Conservation (phyloP, 1,140 invertebrate genomes). For the Stegodyphus dumicola region DNA sequence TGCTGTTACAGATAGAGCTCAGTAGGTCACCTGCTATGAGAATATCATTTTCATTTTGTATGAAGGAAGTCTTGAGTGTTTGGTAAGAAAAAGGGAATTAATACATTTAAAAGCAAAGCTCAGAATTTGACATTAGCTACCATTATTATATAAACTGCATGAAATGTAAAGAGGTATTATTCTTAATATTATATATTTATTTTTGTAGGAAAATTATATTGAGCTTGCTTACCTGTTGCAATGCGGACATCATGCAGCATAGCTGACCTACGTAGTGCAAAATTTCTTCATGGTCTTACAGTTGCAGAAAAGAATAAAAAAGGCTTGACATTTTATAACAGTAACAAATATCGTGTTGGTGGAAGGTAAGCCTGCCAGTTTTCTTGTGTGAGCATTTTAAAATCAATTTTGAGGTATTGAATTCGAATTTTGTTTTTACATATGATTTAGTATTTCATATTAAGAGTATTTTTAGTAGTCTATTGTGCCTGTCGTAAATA, state of each 20-base stretch:
- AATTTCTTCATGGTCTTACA: neutral
- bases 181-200: too few species aligned
- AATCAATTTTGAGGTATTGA: neutral
- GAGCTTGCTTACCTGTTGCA: neutral
- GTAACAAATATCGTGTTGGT: constrained; percentile 14
- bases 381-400: neutral
- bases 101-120: too few species aligned
- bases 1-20: too few species aligned
- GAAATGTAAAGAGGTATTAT: too few species aligned
- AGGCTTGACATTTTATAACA: neutral
- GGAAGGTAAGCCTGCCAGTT: constrained; percentile 24
- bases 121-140: too few species aligned
- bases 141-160: too few species aligned
- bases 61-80: too few species aligned
- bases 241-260: constrained; percentile 52
- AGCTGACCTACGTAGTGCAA: constrained; percentile 37
- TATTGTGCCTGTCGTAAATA: neutral
- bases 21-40: too few species aligned
- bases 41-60: too few species aligned
- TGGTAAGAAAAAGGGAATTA: too few species aligned
- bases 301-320: constrained; percentile 14
- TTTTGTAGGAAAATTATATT: too few species aligned
- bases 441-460: neutral
- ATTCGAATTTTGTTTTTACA: neutral
- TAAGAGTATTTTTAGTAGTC: too few species aligned